These are phyloP conservation scores for Luperina nickerlii DNA, from an alignment of 2,888 invertebrate species.

Conservation along the genomic window DNA sequence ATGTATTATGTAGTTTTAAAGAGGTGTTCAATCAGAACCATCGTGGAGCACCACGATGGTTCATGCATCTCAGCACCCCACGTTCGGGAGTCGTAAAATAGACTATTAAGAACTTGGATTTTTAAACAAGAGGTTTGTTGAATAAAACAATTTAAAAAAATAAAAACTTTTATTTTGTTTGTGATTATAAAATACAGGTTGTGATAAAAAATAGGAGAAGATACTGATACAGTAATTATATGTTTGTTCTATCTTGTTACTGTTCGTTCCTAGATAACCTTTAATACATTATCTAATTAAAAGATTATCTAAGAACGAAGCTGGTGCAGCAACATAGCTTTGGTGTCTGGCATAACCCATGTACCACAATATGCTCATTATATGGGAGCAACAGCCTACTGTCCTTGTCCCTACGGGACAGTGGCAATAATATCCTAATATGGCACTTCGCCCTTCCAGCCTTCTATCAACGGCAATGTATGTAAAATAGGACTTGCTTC, in stretches of 20 bases:
- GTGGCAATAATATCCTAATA: constrained; percentile 16
- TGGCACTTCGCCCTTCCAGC: constrained; percentile 4
- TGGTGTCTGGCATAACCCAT: constrained; percentile 1
- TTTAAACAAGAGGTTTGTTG: too few relatives aligned
- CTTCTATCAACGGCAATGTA: too few relatives aligned
- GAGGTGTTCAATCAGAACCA: too few relatives aligned
- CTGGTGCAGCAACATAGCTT: neutral
- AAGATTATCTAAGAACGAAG: neutral
- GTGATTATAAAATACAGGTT: neutral
- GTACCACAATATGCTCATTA: constrained; percentile 19
- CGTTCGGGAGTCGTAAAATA: too few relatives aligned
- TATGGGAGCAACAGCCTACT: constrained; percentile 16
- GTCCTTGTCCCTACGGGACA: constrained; percentile 17
- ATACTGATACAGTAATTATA: neutral
- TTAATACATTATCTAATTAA: neutral
- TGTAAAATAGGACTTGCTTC: constrained; percentile 9
- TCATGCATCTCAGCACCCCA: too few relatives aligned
- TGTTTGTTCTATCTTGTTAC: too few relatives aligned
- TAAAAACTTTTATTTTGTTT: neutral
- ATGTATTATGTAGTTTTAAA: too few relatives aligned
- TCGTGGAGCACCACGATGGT: too few relatives aligned
- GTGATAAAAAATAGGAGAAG: neutral
- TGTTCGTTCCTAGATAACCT: neutral
- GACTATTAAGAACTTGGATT: too few relatives aligned
- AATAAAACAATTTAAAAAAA: too few relatives aligned